These are phyloP conservation scores for Parthenolecanium corni DNA, from an alignment of 2,888 invertebrate species.

Conservation along the genomic window DNA sequence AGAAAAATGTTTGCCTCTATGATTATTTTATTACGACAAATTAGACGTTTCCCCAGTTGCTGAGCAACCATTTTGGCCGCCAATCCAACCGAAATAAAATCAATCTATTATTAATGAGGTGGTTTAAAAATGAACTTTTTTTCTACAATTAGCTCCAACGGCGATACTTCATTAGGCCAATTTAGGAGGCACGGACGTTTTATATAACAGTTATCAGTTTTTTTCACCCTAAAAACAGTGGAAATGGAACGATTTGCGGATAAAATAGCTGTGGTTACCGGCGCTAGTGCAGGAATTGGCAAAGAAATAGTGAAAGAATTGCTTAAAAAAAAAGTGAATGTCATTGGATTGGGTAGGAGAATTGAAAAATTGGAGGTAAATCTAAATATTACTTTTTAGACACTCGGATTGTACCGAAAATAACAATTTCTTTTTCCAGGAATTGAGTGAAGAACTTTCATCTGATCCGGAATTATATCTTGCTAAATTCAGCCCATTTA, in stretches of 20 bases:
- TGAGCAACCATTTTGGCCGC: too few relatives aligned
- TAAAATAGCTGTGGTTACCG: neutral
- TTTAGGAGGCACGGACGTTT: too few relatives aligned
- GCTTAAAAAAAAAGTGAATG: neutral
- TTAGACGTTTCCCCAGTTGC: too few relatives aligned
- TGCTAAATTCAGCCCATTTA: neutral
- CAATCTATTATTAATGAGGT: too few relatives aligned
- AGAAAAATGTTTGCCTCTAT: neutral
- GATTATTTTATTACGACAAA: too few relatives aligned
- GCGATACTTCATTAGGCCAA: too few relatives aligned
- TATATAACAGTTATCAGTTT: too few relatives aligned
- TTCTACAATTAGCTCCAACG: too few relatives aligned
- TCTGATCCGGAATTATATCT: neutral
- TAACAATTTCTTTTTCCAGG: neutral
- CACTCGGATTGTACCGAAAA: neutral
- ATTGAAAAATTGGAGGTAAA: neutral
- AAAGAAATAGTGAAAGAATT: neutral
- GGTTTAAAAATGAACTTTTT: too few relatives aligned
- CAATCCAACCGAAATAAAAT: too few relatives aligned
- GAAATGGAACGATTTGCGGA: neutral
- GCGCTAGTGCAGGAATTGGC: neutral
- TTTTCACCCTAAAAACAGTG: neutral
- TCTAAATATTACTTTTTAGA: neutral
- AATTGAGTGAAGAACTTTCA: neutral
- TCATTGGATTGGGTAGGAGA: neutral